These are phyloP conservation scores for Cottus gobio DNA, from an alignment of 2,113 vertebrate species.

Conservation along the genomic window DNA sequence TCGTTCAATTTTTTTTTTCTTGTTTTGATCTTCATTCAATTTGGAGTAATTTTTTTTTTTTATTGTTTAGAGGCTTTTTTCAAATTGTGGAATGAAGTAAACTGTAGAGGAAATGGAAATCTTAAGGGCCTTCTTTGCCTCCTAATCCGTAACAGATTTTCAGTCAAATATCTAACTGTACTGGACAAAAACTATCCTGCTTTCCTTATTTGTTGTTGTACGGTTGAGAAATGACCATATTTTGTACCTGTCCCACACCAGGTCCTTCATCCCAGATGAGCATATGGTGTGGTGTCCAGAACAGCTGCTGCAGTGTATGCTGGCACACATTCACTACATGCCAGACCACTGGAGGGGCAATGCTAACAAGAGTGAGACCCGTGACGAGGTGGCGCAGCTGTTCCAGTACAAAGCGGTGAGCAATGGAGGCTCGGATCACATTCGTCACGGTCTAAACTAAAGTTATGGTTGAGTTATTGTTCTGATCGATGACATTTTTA, in stretches of 20 bases:
- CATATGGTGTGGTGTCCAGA: constrained; percentile 98
- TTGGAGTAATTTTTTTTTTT: background rate
- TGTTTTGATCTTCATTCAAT: background rate
- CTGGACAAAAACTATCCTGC: background rate
- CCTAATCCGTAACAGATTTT: background rate
- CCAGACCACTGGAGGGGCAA: constrained; percentile 99
- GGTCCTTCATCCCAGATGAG: constrained; percentile 98
- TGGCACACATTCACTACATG: constrained; percentile 99
- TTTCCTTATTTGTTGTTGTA: background rate
- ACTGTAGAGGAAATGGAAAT: background rate
- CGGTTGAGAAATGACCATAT: background rate
- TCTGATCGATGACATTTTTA: background rate
- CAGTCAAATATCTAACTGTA: background rate
- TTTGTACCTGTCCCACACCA: constrained; percentile 62
- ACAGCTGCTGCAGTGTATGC: constrained; percentile 96
- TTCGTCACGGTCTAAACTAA: constrained; percentile 19
- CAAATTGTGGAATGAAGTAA: background rate
- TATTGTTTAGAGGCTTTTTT: background rate
- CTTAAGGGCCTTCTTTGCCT: background rate
- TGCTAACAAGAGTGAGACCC: constrained; percentile 96
- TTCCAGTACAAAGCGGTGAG: constrained; percentile 99
- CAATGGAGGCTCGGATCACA: background rate
- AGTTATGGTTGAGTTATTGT: background rate
- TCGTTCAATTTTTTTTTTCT: background rate
- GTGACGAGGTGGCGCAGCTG: constrained; percentile 98